Percentiles rank a stretch among this genome's conserved stretches.
Evolutionary conservation across 2,888 invertebrate genomes (phyloP).

Genomic region (Dascillus cervinus): DNA sequence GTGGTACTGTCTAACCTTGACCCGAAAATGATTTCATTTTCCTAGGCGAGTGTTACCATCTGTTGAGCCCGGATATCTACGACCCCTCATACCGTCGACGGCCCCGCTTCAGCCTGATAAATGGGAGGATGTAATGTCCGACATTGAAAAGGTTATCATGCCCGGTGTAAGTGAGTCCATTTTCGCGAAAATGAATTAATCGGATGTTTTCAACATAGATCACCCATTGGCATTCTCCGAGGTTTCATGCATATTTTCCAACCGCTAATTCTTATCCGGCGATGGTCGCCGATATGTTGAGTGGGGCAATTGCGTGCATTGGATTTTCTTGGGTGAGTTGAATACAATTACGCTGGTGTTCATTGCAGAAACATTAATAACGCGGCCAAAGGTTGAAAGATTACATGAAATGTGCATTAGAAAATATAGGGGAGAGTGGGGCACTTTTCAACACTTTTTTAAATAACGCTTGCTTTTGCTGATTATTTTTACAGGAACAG

Average conservation of each 20-base stretch:
- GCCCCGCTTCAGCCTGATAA: constrained; percentile 80
- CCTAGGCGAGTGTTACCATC: constrained; percentile 76
- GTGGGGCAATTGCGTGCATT: constrained; percentile 90
- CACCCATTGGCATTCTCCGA: constrained; percentile 94
- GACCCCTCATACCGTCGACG: constrained; percentile 73
- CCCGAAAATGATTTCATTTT: constrained; percentile 15
- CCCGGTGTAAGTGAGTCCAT: constrained; percentile 60
- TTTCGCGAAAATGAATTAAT: background rate
- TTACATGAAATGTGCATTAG: no score
- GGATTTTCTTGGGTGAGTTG: constrained; percentile 87
- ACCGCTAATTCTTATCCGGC: constrained; percentile 90
- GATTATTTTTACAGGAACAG: no score
- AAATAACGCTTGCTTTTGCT: no score
- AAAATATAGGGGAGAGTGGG: no score
- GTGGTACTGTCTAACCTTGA: constrained; percentile 21
- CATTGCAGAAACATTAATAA: no score
- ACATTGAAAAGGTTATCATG: constrained; percentile 93
- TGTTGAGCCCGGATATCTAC: constrained; percentile 89
- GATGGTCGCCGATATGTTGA: constrained; percentile 91
- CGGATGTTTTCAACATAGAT: constrained; percentile 40
- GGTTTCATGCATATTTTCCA: constrained; percentile 93
- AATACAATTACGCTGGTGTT: no score
- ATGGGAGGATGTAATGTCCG: constrained; percentile 88
- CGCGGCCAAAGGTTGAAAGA: no score
- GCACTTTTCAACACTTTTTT: no score